phyloP scores from a whole-genome alignment of 1,140 invertebrate species.

The Elysia chlorotica region DNA sequence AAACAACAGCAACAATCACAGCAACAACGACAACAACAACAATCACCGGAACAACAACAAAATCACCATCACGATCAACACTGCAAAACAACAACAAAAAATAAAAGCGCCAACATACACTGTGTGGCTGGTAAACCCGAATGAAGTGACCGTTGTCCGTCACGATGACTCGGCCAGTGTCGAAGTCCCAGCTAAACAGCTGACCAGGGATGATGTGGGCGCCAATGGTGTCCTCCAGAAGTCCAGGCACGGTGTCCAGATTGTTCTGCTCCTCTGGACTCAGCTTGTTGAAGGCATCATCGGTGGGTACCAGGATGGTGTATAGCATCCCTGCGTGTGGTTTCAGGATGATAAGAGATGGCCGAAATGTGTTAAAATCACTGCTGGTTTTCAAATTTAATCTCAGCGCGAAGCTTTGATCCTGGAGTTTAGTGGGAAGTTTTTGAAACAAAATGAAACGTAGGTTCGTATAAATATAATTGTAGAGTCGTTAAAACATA shows the following conservation, averaged over 20 bases:
- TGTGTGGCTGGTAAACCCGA: slow-evolving; percentile 29
- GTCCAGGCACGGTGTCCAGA: slow-evolving; percentile 68
- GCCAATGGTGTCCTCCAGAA: slow-evolving; percentile 76
- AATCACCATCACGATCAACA: background rate
- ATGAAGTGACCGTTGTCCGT: slow-evolving; percentile 43
- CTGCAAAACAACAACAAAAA: background rate
- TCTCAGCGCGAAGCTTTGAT: too few species aligned
- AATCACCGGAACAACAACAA: background rate
- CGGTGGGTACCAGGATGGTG: slow-evolving; percentile 83
- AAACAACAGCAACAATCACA: background rate
- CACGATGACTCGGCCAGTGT: slow-evolving; percentile 26
- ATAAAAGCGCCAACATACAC: background rate
- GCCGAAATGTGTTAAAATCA: too few species aligned
- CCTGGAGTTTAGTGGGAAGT: too few species aligned
- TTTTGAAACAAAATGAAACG: too few species aligned
- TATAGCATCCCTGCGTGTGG: too few species aligned
- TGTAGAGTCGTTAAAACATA: too few species aligned
- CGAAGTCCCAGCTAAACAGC: slow-evolving; percentile 33
- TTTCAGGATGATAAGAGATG: too few species aligned
- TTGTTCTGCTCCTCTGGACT: slow-evolving; percentile 68
- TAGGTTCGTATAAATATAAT: too few species aligned
- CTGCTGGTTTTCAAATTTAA: too few species aligned
- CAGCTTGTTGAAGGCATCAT: slow-evolving; percentile 76
- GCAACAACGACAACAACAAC: background rate
- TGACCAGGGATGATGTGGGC: slow-evolving; percentile 70